A percentile compares a stretch with the other conserved stretches of the same genome.
These are phyloP conservation scores for Nothoprocta pentlandii DNA, from an alignment of 2,113 vertebrate genomes.

Conservation along the genomic window DNA sequence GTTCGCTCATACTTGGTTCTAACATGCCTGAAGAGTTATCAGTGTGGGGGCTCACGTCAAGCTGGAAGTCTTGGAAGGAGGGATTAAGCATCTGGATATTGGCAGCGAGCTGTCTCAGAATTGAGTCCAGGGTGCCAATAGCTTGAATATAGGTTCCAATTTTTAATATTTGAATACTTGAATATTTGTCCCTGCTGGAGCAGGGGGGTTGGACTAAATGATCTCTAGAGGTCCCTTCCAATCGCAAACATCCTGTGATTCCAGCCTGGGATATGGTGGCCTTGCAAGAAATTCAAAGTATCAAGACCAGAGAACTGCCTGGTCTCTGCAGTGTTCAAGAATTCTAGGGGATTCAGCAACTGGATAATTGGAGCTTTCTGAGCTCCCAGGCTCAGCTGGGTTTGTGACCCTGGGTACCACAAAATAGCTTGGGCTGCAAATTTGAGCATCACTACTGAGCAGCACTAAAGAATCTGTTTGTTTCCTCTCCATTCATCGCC, in stretches of 20 bases:
- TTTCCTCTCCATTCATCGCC: not conserved
- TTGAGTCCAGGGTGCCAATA: rapidly evolving
- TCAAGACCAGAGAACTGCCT: not conserved
- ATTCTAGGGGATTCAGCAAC: not conserved
- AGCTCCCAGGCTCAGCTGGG: not conserved
- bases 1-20: not conserved
- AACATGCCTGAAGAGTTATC: not conserved
- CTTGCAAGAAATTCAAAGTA: not conserved
- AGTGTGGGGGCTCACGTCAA: not conserved
- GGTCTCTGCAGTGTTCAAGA: not conserved
- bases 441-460: not conserved
- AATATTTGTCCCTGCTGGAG: too few species aligned
- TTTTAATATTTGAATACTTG: too few species aligned
- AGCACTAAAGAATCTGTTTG: not conserved
- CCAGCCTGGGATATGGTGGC: not conserved
- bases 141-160: not conserved
- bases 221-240: too few species aligned
- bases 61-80: not conserved
- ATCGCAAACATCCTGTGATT: too few species aligned
- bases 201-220: too few species aligned
- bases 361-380: not conserved
- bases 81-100: not conserved
- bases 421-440: not conserved
- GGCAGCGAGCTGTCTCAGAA: not conserved
- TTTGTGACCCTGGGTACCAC: not conserved